Base-by-base conservation (phyloP, 2,113 vertebrate genomes). In the Sitta europaea region DNA sequence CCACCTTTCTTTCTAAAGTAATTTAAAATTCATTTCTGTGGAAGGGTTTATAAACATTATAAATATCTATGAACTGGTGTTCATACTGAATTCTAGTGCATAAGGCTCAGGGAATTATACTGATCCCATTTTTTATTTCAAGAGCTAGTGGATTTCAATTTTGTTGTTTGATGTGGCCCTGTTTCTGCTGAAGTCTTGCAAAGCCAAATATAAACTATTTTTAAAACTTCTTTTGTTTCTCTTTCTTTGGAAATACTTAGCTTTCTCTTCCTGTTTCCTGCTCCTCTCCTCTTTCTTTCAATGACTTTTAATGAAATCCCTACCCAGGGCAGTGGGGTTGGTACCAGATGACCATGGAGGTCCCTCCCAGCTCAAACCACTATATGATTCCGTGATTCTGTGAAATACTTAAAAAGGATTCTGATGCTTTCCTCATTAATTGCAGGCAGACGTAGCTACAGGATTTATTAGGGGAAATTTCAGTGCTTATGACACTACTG, bases 261-360 rank as follows among this genome's bases (percentile, higher is more conserved):
- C 6, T 24, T 11, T 45, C 5, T 61, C 7, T 59, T 14, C 14
- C 20, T 2, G 3, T 65, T 85, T 88, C 9, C 20, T 2, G 0
- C 7, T 80, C 14, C 10, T 35, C 7, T 92, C 5, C 3, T 66
- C 36, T 68, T 92, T 82, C 14, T 75, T 53, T 72, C 43, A 84
- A 3, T 33, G 13, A 18, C 11, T 85, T 87, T 61, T 78, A 73
- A n/a, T 72, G 21, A 59, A 67, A 67, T 53, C 20, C 7, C 13
- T 40, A 16, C 16, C n/a, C 6, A 7, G 31, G 24, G 29, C 16
- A 14, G 9, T 36, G 24, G 5, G 0, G 3, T 12, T 45, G 16
- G 28, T 53, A 59, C 5, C 9, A 40, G 24, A 31, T 29, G 12
- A n/a, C n/a, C 40, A 40, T 67, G 20, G 29, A 31, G 11, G 3